Conservation (phyloP, 2,888 invertebrate species). For the Sinotaia quadrata region DNA sequence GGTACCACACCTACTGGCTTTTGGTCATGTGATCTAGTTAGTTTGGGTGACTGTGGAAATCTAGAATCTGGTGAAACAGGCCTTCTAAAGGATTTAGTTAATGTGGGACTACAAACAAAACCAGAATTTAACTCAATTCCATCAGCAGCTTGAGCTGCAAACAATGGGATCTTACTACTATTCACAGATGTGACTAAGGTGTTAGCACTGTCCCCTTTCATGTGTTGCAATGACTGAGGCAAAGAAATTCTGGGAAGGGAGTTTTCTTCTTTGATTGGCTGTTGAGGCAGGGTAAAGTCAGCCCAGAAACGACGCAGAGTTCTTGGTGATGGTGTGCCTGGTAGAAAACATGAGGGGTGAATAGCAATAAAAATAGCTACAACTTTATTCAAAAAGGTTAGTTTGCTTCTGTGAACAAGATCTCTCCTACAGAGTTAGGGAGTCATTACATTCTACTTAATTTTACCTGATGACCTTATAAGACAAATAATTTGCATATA, state of each 20-base stretch:
- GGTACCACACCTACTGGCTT: conserved; percentile 20
- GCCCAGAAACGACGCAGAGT: conserved; percentile 35
- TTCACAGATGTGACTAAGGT: not conserved
- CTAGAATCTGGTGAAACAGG: not conserved
- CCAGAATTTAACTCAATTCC: conserved; percentile 5
- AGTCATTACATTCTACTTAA: no score
- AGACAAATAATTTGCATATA: no score
- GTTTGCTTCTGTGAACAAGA: no score
- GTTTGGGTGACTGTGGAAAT: conserved; percentile 2
- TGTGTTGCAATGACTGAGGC: conserved; percentile 8
- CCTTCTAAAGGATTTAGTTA: not conserved
- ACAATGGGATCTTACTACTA: conserved; percentile 25
- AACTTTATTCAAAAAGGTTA: no score
- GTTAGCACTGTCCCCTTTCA: conserved; percentile 8
- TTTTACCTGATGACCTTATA: no score
- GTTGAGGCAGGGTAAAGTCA: conserved; percentile 32
- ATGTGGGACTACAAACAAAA: not conserved
- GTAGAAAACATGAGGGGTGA: conserved; percentile 5
- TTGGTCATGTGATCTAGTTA: conserved; percentile 7
- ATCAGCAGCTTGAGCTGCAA: not conserved
- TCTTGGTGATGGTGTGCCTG: conserved; percentile 34
- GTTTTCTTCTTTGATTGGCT: conserved; percentile 32
- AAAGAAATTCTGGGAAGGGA: conserved; percentile 27
- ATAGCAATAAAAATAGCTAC: not conserved
- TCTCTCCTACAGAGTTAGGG: no score